These are phyloP conservation scores for Ischnus inquisitorius DNA, from an alignment of 2,888 invertebrate genomes.

Conservation along the genomic window DNA sequence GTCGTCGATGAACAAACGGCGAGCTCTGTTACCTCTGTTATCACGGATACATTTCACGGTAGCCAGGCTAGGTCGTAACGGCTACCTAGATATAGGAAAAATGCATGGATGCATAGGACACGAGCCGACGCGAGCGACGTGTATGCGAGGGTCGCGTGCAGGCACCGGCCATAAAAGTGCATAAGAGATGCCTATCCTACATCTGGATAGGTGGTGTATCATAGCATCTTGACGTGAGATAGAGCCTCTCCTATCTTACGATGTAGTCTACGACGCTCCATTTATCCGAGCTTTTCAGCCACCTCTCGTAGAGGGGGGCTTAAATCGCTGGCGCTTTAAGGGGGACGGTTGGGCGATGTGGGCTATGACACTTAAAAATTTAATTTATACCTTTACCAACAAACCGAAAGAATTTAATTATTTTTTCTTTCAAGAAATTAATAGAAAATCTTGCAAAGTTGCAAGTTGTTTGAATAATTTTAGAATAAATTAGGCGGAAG, in stretches of 20 bases:
- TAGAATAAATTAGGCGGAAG: background rate
- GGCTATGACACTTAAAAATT: background rate
- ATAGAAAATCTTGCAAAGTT: background rate
- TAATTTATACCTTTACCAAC: background rate
- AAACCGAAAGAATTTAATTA: background rate
- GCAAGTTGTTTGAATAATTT: background rate
- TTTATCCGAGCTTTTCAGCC: conserved; percentile 29
- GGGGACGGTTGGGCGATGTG: background rate
- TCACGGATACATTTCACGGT: conserved; percentile 19
- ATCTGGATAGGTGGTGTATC: conserved; percentile 80
- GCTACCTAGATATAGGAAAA: conserved; percentile 39
- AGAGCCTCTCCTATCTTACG: conserved; percentile 71
- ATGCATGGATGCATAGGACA: conserved; percentile 20
- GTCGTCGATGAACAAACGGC: conserved; percentile 24
- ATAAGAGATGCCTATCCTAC: conserved; percentile 84
- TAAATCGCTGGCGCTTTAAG: conserved; percentile 6
- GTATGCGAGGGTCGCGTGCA: conserved; percentile 64
- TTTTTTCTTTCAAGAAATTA: background rate
- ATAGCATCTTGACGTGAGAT: conserved; percentile 73
- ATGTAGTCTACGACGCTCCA: conserved; percentile 37
- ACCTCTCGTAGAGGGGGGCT: background rate
- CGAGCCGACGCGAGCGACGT: conserved; percentile 5
- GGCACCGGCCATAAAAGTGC: conserved; percentile 82
- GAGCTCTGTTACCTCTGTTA: conserved; percentile 40
- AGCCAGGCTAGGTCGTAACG: conserved; percentile 35